Evolutionary conservation across 2,797 vertebrate genomes (phyloP).

Genomic region (Labroides dimidiatus): DNA sequence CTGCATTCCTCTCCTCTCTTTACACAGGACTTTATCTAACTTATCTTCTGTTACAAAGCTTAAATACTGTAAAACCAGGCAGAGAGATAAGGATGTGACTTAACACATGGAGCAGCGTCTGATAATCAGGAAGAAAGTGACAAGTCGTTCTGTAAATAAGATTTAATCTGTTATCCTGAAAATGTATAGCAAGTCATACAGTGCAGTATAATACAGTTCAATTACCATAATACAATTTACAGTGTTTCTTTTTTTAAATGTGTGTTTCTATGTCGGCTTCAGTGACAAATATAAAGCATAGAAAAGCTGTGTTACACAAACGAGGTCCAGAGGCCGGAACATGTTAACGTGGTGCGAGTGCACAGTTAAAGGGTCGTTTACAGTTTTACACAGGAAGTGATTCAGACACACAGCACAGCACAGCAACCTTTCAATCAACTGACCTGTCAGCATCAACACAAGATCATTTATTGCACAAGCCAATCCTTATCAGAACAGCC

Average conservation of each 20-base stretch:
- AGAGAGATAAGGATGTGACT: slow-evolving; percentile 23
- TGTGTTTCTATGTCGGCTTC: slow-evolving; percentile 72
- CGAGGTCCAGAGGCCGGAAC: slow-evolving; percentile 84
- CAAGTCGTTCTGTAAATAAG: slow-evolving; percentile 90
- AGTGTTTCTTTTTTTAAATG: slow-evolving; percentile 71
- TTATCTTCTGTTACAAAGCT: neutral
- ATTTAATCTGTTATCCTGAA: slow-evolving; percentile 91
- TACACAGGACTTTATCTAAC: slow-evolving; percentile 24
- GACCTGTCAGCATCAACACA: slow-evolving; percentile 72
- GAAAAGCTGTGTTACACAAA: slow-evolving; percentile 91
- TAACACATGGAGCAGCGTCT: neutral
- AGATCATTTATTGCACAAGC: slow-evolving; percentile 93
- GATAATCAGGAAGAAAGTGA: slow-evolving; percentile 35
- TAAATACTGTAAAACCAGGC: slow-evolving; percentile 13
- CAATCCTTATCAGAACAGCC: slow-evolving; percentile 75
- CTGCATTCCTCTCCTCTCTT: slow-evolving; percentile 19
- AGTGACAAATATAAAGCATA: slow-evolving; percentile 88
- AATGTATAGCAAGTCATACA: slow-evolving; percentile 87
- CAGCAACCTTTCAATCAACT: slow-evolving; percentile 77
- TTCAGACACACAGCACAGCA: slow-evolving; percentile 72
- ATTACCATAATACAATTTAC: slow-evolving; percentile 93
- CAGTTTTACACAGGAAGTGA: slow-evolving; percentile 80
- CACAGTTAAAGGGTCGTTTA: slow-evolving; percentile 80
- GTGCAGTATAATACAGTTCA: slow-evolving; percentile 85
- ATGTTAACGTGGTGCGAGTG: slow-evolving; percentile 80